Evolutionary conservation across 1,140 invertebrate species (phyloP).

Genomic region (Condylostylus longicornis): DNA sequence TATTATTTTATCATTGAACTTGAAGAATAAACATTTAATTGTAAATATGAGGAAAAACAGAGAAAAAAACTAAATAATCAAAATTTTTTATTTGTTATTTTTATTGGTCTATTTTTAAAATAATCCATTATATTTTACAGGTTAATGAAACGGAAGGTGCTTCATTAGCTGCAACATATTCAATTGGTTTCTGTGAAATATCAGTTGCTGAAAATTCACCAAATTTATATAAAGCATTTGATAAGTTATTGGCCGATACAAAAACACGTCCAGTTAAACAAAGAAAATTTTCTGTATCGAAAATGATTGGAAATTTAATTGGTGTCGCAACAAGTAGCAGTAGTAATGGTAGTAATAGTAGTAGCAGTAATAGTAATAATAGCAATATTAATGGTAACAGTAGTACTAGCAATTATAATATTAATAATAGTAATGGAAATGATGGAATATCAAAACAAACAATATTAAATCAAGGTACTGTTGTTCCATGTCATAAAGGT

Average conservation of each 20-base stretch:
- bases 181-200: conserved; percentile 57
- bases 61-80: too few species aligned
- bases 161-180: conserved; percentile 43
- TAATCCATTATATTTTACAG: conserved; percentile 34
- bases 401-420: too few species aligned
- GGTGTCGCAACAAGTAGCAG: conserved; percentile 27
- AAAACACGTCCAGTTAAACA: conserved; percentile 39
- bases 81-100: too few species aligned
- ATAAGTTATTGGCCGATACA: conserved; percentile 49
- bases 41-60: too few species aligned
- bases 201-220: conserved; percentile 61
- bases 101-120: too few species aligned
- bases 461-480: conserved; percentile 34
- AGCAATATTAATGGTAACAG: conserved; percentile 44
- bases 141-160: conserved; percentile 54
- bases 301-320: conserved; percentile 60
- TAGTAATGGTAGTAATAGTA: conserved; percentile 18
- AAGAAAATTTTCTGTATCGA: conserved; percentile 59
- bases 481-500: conserved; percentile 39
- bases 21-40: too few species aligned
- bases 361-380: background rate
- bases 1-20: too few species aligned
- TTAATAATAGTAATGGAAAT: too few species aligned
- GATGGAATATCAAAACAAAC: too few species aligned
- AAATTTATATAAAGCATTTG: conserved; percentile 51